A percentile compares a stretch with the other conserved stretches of the same genome.
phyloP scores from a whole-genome alignment of 2,888 invertebrate genomes.

The Rhodophaea formosa region DNA sequence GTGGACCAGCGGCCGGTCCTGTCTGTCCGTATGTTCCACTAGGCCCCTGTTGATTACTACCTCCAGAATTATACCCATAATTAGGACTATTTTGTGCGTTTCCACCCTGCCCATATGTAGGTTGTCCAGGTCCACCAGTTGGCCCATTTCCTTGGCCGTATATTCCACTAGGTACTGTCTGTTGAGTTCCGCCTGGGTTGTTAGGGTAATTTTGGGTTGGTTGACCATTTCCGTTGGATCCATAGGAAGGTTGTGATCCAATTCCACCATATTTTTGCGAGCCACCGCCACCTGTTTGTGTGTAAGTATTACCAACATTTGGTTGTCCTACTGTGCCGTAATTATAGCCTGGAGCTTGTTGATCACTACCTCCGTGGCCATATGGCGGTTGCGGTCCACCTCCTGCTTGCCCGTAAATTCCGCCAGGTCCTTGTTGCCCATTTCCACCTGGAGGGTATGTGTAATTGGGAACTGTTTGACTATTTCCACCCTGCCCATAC shows the following conservation, averaged over 20 bases:
- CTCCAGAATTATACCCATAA: neutral
- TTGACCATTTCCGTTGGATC: too few relatives aligned
- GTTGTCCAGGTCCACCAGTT: neutral
- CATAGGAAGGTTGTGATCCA: too few relatives aligned
- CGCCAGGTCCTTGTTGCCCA: neutral
- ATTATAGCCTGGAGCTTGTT: neutral
- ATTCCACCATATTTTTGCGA: neutral
- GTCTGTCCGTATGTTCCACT: neutral
- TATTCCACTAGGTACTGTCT: neutral
- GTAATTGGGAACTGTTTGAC: neutral
- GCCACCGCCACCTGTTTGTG: conserved; percentile 15
- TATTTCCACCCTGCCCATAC: neutral
- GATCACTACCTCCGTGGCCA: neutral
- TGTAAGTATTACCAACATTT: neutral
- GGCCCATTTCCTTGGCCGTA: neutral
- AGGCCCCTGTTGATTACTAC: neutral
- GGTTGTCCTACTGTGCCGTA: conserved; percentile 24
- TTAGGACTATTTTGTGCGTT: neutral
- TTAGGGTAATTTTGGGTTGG: neutral
- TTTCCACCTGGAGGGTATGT: neutral
- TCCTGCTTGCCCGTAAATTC: neutral
- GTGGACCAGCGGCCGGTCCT: neutral
- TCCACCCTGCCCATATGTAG: neutral
- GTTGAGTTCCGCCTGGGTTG: neutral
- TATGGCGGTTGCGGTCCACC: conserved; percentile 1